A percentile compares a stretch with the other conserved stretches of the same genome.
phyloP scores from a whole-genome alignment of 2,113 vertebrate genomes.

The Sakesphorus luctuosus region DNA sequence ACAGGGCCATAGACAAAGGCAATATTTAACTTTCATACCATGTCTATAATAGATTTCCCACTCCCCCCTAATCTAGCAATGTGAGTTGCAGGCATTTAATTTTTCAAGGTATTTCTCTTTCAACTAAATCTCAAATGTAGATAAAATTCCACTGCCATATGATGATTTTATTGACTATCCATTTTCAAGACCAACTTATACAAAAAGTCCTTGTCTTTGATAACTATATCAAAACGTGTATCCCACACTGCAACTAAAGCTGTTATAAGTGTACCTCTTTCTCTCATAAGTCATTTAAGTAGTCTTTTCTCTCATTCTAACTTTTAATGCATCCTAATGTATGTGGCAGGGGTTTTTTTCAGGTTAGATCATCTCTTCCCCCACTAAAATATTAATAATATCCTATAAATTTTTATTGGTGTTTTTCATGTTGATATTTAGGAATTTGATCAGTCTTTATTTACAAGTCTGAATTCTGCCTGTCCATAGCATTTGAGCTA shows the following conservation, averaged over 20 bases:
- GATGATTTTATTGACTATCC: not conserved
- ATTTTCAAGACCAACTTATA: not conserved
- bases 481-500: not conserved
- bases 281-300: not conserved
- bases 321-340: not conserved
- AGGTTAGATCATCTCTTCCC: not conserved
- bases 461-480: not conserved
- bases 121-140: not conserved
- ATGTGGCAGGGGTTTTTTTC: not conserved
- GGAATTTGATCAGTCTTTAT: not conserved
- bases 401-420: not conserved
- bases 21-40: not conserved
- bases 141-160: not conserved
- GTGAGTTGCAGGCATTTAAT: not conserved
- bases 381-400: not conserved
- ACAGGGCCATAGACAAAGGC: not conserved
- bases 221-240: not conserved
- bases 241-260: not conserved
- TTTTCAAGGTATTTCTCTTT: constrained; percentile 11
- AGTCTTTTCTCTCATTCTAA: not conserved
- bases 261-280: not conserved
- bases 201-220: not conserved
- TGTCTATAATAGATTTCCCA: not conserved
- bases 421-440: not conserved
- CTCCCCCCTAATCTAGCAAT: not conserved